Evolutionary conservation across 2,113 vertebrate genomes (phyloP), one percentile per base, ranked within the genome.

Genomic region (Rallus limicola): DNA sequence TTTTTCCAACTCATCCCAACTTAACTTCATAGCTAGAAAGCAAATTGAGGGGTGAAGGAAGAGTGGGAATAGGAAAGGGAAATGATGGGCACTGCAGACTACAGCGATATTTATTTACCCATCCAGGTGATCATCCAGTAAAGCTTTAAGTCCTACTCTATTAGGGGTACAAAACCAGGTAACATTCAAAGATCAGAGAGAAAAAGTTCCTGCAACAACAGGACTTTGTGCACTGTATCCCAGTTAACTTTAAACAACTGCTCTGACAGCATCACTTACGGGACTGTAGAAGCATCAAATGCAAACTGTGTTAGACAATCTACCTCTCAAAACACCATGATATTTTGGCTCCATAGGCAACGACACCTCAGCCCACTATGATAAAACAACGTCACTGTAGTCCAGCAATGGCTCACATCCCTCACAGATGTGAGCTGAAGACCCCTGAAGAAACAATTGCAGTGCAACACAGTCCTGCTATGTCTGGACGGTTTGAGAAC

Each of bases 401-500:
- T 2, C 23, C 0, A 1, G 56, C 65, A 77, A 2, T 18, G 46
- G 23, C 55, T 80, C 80, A 70, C 13, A 17, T 34, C 3, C 44
- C 36, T 48, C 83, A 14, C 25, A 81, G 59, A 90, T 91, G 15
- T 5, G 25, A 21, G 42, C 48, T 77, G 16, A 79, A 82, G 56
- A 82, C 34, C 59, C 83, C 36, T 48, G 74, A 96, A 75, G 58
- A 60, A 93, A 95, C 25, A 94, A 89, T 9, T 70, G 29, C 5
- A 13, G 26, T 25, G 29, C 46, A 74, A 20, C 38, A 72, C 34
- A 44, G 70, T 44, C 28, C 52, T 83, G 26, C 58, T 60, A 46
- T 6, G 50, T 82, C 90, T 82, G 83, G 53, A 64, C 83, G 48
- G 33, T 16, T 55, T 81, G 52, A 93, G 65, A 82, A 87, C 59